Conservation (phyloP, 2,797 vertebrate species). For the Microctenopoma stevenorrisi region DNA sequence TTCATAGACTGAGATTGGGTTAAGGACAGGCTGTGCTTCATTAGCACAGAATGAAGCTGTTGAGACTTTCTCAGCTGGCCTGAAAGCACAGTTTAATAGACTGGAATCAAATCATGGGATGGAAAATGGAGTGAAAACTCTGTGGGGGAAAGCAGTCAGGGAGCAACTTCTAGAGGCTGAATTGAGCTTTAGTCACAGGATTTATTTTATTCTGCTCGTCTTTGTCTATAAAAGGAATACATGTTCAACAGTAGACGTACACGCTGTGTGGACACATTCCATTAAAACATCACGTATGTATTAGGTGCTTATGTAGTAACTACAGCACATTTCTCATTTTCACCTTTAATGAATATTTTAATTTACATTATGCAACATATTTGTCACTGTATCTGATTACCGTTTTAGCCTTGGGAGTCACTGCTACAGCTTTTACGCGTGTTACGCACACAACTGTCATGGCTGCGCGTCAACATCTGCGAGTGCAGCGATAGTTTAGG, state of each 20-base stretch:
- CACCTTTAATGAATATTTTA: constrained; percentile 21
- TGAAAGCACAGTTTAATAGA: constrained; percentile 69
- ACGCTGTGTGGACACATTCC: background rate
- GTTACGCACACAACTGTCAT: constrained; percentile 47
- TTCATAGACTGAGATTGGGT: constrained; percentile 66
- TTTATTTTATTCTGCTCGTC: constrained; percentile 22
- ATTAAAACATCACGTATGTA: constrained; percentile 10
- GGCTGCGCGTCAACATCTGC: constrained; percentile 70
- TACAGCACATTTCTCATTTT: constrained; percentile 14
- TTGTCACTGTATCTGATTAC: constrained; percentile 43
- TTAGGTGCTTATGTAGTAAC: constrained; percentile 5
- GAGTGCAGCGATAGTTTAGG: constrained; percentile 72
- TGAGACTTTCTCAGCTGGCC: constrained; percentile 67
- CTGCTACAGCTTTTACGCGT: constrained; percentile 44
- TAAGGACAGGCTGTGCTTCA: constrained; percentile 70
- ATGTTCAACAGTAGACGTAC: constrained; percentile 18
- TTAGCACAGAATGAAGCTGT: constrained; percentile 68
- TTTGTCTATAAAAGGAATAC: constrained; percentile 4
- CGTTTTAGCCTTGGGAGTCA: constrained; percentile 49
- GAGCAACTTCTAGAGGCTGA: constrained; percentile 41
- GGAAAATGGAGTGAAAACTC: constrained; percentile 57
- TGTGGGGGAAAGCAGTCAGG: constrained; percentile 41
- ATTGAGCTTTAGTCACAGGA: constrained; percentile 41
- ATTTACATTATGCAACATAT: constrained; percentile 37
- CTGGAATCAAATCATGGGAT: constrained; percentile 67